A percentile compares a stretch with the other conserved stretches of the same genome.
Conservation (phyloP, 1,140 invertebrate genomes). For the Cheumatopsyche charites region DNA sequence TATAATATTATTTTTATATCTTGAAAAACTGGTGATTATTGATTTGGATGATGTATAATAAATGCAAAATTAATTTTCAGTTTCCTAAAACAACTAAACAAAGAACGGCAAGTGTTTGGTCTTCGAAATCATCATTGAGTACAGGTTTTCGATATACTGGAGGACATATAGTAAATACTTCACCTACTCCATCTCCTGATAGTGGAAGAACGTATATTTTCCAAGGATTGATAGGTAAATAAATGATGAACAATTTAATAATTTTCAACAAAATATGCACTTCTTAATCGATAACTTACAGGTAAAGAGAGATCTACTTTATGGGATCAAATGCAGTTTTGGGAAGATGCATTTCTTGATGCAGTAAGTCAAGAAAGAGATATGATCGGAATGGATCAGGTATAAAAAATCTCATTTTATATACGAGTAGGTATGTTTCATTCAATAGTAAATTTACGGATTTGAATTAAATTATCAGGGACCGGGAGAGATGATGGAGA, state of each 20-base stretch:
- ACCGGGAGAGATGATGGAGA: constrained; percentile 98
- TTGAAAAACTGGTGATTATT: too few relatives aligned
- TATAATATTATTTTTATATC: too few relatives aligned
- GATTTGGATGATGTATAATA: too few relatives aligned
- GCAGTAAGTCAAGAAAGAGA: constrained; percentile 98
- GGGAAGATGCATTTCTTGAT: constrained; percentile 99
- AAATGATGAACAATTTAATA: background rate
- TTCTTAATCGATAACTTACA: constrained; percentile 49
- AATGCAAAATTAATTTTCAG: constrained; percentile 57
- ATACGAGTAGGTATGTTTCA: too few relatives aligned
- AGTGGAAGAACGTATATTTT: constrained; percentile 89
- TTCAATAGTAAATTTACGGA: constrained; percentile 15
- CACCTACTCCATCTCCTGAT: constrained; percentile 83
- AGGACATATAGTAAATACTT: constrained; percentile 84
- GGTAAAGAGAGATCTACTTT: constrained; percentile 74
- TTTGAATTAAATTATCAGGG: constrained; percentile 60
- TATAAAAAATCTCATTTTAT: constrained; percentile 42
- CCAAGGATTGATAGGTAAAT: constrained; percentile 75
- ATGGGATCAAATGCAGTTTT: constrained; percentile 99
- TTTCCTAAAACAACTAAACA: constrained; percentile 72
- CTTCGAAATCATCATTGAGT: constrained; percentile 88
- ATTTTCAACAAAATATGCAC: background rate
- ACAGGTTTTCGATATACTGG: constrained; percentile 88
- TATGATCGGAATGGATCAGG: constrained; percentile 99
- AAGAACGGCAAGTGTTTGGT: constrained; percentile 88